phyloP scores from a whole-genome alignment of 2,888 invertebrate genomes.

The Sarcophaga rosellei region DNA sequence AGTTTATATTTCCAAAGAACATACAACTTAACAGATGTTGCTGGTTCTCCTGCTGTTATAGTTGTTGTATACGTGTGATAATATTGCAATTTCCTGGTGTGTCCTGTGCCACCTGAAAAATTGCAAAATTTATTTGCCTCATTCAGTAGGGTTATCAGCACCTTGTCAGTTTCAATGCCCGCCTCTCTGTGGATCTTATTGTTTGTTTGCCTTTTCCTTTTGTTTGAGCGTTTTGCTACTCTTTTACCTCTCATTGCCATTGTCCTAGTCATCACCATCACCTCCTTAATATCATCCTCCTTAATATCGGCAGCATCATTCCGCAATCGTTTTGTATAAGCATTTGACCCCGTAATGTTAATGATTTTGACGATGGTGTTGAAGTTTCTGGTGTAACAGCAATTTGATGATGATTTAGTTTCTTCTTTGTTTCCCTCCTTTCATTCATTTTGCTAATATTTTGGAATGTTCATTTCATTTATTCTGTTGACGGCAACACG shows the following conservation, averaged over 20 bases:
- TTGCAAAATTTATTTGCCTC: conserved; percentile 29
- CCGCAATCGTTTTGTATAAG: conserved; percentile 17
- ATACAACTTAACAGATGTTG: background rate
- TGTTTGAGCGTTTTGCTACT: background rate
- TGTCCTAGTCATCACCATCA: conserved; percentile 26
- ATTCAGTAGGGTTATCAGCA: conserved; percentile 33
- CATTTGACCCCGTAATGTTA: conserved; percentile 22
- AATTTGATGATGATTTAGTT: background rate
- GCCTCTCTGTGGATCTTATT: background rate
- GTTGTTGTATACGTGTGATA: conserved; percentile 29
- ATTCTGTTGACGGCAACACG: conserved; percentile 11
- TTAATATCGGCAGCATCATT: background rate
- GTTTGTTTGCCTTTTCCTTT: background rate
- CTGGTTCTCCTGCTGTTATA: background rate
- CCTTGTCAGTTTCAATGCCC: background rate
- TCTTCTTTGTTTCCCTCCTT: conserved; percentile 12
- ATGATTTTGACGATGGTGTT: conserved; percentile 21
- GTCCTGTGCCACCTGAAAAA: conserved; percentile 45
- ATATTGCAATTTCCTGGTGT: conserved; percentile 52
- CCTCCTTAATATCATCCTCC: background rate
- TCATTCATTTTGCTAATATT: conserved; percentile 1
- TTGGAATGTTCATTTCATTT: background rate
- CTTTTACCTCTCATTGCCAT: conserved; percentile 15
- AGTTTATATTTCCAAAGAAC: background rate
- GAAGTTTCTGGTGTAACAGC: background rate